Evolutionary conservation across 92 coral and sea anemone genomes (phyloP), one percentile per base, ranked within the genome.

Genomic region (Zoanthus gigantus): DNA sequence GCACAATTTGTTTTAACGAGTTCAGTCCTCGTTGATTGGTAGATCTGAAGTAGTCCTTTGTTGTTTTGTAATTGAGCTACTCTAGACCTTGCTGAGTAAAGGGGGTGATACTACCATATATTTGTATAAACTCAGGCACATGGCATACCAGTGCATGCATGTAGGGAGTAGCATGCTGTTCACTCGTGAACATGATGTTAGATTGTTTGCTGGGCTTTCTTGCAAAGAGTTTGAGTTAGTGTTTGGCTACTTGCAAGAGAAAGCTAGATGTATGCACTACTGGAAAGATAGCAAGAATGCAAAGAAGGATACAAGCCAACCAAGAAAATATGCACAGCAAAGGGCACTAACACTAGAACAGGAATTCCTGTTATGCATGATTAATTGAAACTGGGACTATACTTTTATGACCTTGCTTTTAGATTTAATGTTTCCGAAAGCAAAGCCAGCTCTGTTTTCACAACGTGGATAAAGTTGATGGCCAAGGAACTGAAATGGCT

Each of bases 391-490:
- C 37, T 84, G 37, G 81, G 67, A 5, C 29, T 14, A 15, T 52
- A 31, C 48, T 52, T 54, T 63, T 68, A 30, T 29, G 88, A 84
- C 78, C 53, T 84, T 30, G 88, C 88, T 30, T 71, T 71, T 52
- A 17, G 80, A 23, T 84, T 84, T 72, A 15, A 52, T 47, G 81
- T 73, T 28, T 48, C 79, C 15, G 65, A 23, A 37, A 46, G 69
- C 79, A 48, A 15, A 34, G 78, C 68, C 18, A 42, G 77, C 54
- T 72, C 77, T 11, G 77, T 72, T 31, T 72, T 72, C 34, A 72
- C 71, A 29, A 84, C 88, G 11, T 84, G 72, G 81, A 73, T 84
- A 54, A 84, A 84, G 53, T 37, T 84, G 32, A 18, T 84, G 80
- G 44, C 50, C 15, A 63, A 60, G 52, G 81, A 84, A 56, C 78